These are phyloP conservation scores for Tinamus major DNA, from an alignment of 2,797 vertebrate species.

Conservation along the genomic window DNA sequence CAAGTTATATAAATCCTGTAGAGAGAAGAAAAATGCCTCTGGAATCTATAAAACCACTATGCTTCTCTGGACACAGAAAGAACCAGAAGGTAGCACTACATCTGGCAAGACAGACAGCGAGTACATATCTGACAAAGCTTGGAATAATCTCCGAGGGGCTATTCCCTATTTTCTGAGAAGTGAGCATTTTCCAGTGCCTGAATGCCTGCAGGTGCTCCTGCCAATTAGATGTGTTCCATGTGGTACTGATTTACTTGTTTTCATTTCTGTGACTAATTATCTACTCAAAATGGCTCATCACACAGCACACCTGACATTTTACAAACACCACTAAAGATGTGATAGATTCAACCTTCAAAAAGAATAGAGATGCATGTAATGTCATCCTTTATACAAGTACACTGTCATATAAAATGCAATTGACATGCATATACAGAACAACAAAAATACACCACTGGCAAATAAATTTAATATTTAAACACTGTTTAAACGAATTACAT, in stretches of 20 bases:
- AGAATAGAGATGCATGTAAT: neutral
- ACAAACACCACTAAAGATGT: neutral
- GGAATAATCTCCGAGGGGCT: neutral
- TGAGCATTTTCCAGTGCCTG: neutral
- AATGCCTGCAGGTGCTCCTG: slow-evolving; percentile 41
- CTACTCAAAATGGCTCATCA: slow-evolving; percentile 30
- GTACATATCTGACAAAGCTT: neutral
- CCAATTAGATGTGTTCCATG: neutral
- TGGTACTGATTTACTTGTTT: slow-evolving; percentile 39
- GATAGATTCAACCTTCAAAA: neutral
- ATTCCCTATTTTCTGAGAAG: neutral
- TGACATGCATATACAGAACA: neutral
- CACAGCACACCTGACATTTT: neutral
- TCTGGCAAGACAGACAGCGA: neutral
- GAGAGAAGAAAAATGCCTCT: neutral
- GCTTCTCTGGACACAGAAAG: neutral
- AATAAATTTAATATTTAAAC: neutral
- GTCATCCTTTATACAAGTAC: neutral
- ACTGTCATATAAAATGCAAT: neutral
- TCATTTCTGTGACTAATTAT: slow-evolving; percentile 49
- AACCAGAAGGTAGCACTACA: neutral
- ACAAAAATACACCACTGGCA: neutral
- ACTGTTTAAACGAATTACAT: neutral
- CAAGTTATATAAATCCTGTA: slow-evolving; percentile 34
- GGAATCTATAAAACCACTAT: neutral